Conservation (phyloP, 2,888 invertebrate genomes). For the Phragmatobia fuliginosa region DNA sequence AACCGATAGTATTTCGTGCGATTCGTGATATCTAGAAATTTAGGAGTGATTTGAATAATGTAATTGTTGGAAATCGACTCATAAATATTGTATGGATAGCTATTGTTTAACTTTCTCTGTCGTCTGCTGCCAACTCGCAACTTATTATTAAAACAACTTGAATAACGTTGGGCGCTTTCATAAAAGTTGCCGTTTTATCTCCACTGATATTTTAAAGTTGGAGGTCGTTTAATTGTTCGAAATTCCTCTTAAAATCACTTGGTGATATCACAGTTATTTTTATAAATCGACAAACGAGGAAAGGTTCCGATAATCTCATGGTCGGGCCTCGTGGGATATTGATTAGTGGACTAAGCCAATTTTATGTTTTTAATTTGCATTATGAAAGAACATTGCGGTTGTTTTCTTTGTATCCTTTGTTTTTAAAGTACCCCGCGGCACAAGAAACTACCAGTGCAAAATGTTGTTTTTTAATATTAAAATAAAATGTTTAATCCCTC, state of each 20-base stretch:
- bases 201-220: not conserved
- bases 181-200: not conserved
- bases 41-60: not conserved
- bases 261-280: not conserved
- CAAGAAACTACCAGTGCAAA: no score
- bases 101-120: not conserved
- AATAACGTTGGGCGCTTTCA: not conserved
- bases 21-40: conserved; percentile 2
- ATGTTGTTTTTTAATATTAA: no score
- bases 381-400: no score
- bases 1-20: not conserved
- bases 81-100: not conserved
- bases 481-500: no score
- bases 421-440: no score
- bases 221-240: not conserved
- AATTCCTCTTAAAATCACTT: not conserved
- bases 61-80: not conserved
- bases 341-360: no score
- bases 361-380: no score
- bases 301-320: not conserved
- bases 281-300: not conserved
- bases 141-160: not conserved
- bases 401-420: no score
- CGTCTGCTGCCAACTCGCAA: not conserved
- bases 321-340: not conserved